A percentile compares a stretch with the other conserved stretches of the same genome.
These are phyloP conservation scores for Tetragonula carbonaria DNA, from an alignment of 2,888 invertebrate genomes.

Conservation along the genomic window DNA sequence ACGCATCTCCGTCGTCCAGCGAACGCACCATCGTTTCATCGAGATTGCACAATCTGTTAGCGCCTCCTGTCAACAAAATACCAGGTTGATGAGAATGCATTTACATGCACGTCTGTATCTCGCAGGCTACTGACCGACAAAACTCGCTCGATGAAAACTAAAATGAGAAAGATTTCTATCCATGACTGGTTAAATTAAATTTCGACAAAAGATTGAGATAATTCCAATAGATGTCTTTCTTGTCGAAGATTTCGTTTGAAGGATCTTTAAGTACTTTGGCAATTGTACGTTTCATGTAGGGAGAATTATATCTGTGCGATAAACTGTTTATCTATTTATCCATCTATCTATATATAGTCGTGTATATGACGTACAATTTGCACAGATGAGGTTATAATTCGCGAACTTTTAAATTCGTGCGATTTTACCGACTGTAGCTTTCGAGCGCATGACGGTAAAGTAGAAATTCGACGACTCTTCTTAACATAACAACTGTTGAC, in stretches of 20 bases:
- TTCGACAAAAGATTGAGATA: too few relatives aligned
- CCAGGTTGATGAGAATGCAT: slow-evolving; percentile 37
- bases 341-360: not conserved
- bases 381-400: too few relatives aligned
- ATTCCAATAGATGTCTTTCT: too few relatives aligned
- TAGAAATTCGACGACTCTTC: not conserved
- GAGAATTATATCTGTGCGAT: not conserved
- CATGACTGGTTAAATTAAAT: not conserved
- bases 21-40: slow-evolving; percentile 3
- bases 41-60: slow-evolving; percentile 48
- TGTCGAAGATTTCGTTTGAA: not conserved
- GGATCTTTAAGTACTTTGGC: not conserved
- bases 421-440: not conserved
- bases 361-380: too few relatives aligned
- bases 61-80: slow-evolving; percentile 55
- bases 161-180: too few relatives aligned
- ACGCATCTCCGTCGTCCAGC: slow-evolving; percentile 39
- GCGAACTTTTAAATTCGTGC: not conserved
- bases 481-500: not conserved
- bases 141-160: not conserved
- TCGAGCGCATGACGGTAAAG: not conserved
- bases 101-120: not conserved
- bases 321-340: not conserved
- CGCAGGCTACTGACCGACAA: slow-evolving; percentile 31
- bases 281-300: not conserved